Conservation (phyloP, 1,140 invertebrate species). For the Tigriopus japonicus region DNA sequence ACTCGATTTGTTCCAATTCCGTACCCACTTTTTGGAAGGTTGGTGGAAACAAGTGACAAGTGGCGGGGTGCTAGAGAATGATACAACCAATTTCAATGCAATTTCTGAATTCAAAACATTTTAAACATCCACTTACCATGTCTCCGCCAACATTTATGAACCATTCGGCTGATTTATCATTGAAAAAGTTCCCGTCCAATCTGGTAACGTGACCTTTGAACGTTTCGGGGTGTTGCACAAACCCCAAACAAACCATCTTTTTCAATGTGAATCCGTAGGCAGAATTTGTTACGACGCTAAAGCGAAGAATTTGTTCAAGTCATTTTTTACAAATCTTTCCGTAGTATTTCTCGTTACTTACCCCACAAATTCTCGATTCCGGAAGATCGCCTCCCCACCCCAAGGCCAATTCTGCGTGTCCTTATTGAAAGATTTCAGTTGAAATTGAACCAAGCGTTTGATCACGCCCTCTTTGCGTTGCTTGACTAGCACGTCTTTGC, state of each 20-base stretch:
- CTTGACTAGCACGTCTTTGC: conserved; percentile 61
- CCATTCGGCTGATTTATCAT: too few relatives aligned
- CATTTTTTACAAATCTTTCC: not conserved
- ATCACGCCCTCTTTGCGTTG: conserved; percentile 71
- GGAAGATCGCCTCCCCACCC: conserved; percentile 86
- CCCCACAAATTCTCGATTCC: conserved; percentile 14
- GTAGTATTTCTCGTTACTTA: not conserved
- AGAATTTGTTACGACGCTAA: conserved; percentile 2
- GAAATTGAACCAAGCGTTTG: conserved; percentile 72
- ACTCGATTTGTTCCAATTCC: too few relatives aligned
- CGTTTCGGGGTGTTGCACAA: conserved; percentile 31
- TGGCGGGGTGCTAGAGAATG: too few relatives aligned
- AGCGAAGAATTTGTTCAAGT: not conserved
- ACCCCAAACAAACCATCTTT: conserved; percentile 42
- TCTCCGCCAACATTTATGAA: too few relatives aligned
- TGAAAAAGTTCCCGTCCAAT: too few relatives aligned
- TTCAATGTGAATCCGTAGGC: conserved; percentile 40
- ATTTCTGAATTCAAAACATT: too few relatives aligned
- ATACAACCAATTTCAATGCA: too few relatives aligned
- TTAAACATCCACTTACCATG: too few relatives aligned
- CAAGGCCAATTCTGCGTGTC: conserved; percentile 85
- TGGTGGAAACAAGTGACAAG: too few relatives aligned
- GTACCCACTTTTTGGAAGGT: too few relatives aligned
- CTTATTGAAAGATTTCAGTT: conserved; percentile 76
- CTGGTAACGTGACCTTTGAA: not conserved